Percentiles rank a stretch among this genome's conserved stretches.
Conservation (phyloP, 2,888 invertebrate species). For the Hypselothyrea guttata region DNA sequence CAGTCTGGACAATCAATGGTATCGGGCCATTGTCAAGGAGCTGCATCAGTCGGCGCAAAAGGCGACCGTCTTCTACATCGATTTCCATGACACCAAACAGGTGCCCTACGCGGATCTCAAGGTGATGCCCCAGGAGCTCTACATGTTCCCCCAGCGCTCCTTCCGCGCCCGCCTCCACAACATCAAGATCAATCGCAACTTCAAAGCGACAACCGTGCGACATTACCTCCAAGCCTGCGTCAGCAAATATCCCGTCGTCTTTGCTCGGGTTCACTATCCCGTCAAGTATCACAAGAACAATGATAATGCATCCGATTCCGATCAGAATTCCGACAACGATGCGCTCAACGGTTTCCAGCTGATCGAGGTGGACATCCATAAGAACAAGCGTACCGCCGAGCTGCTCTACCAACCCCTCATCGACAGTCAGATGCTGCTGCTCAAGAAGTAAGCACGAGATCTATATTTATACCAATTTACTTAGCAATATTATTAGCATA, state of each 20-base stretch:
- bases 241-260: slow-evolving; percentile 40
- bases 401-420: slow-evolving; percentile 47
- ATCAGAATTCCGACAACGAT: slow-evolving; percentile 6
- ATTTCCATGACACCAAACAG: slow-evolving; percentile 87
- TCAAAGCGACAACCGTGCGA: slow-evolving; percentile 78
- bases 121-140: slow-evolving; percentile 83
- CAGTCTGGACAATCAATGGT: slow-evolving; percentile 87
- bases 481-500: too few relatives aligned
- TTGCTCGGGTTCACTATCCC: slow-evolving; percentile 65
- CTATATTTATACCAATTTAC: not conserved
- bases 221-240: slow-evolving; percentile 59
- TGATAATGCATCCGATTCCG: not conserved
- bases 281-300: slow-evolving; percentile 13
- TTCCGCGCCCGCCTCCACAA: slow-evolving; percentile 83
- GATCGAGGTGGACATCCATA: slow-evolving; percentile 52
- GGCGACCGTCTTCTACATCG: slow-evolving; percentile 87
- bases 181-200: slow-evolving; percentile 79
- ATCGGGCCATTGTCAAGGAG: slow-evolving; percentile 86
- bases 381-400: slow-evolving; percentile 16
- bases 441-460: slow-evolving; percentile 4
- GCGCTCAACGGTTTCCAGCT: slow-evolving; percentile 10
- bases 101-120: slow-evolving; percentile 83
- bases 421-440: slow-evolving; percentile 27
- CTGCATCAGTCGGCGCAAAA: slow-evolving; percentile 81
- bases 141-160: slow-evolving; percentile 83